These are phyloP conservation scores for Saccostrea echinata DNA, from an alignment of 1,140 invertebrate genomes.

Conservation along the genomic window DNA sequence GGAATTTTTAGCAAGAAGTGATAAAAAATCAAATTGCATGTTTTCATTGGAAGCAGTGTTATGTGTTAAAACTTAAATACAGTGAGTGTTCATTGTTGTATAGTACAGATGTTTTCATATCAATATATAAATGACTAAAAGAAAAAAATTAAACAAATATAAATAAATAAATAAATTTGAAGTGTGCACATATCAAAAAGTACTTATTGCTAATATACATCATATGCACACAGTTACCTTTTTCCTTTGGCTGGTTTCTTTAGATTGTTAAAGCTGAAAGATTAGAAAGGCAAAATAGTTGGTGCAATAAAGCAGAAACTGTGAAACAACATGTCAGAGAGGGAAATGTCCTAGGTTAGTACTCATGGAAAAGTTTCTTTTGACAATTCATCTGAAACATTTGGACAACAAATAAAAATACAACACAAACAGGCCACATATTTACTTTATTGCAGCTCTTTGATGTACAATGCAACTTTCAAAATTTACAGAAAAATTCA, in stretches of 20 bases:
- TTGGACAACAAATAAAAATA: background rate
- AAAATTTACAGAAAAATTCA: background rate
- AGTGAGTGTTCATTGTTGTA: background rate
- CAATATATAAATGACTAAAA: too few species aligned
- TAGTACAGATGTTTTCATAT: too few species aligned
- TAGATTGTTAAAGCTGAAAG: slow-evolving; percentile 33
- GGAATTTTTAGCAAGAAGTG: too few species aligned
- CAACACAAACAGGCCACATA: background rate
- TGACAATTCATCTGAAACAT: background rate
- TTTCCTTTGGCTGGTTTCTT: slow-evolving; percentile 25
- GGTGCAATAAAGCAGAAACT: slow-evolving; percentile 21
- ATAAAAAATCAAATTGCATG: too few species aligned
- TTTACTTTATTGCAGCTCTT: slow-evolving; percentile 13
- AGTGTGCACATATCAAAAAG: background rate
- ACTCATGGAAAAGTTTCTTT: background rate
- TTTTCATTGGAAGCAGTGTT: background rate
- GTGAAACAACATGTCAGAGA: slow-evolving; percentile 13
- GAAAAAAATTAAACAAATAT: too few species aligned
- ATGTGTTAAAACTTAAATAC: background rate
- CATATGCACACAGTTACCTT: background rate
- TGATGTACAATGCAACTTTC: background rate
- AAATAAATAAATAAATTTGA: too few species aligned
- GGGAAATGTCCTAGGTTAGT: background rate
- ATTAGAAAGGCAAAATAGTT: slow-evolving; percentile 37
- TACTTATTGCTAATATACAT: background rate